A percentile compares a stretch with the other conserved stretches of the same genome.
Evolutionary conservation across 2,797 vertebrate species (phyloP).

Genomic region (Pantherophis alleghaniensis): DNA sequence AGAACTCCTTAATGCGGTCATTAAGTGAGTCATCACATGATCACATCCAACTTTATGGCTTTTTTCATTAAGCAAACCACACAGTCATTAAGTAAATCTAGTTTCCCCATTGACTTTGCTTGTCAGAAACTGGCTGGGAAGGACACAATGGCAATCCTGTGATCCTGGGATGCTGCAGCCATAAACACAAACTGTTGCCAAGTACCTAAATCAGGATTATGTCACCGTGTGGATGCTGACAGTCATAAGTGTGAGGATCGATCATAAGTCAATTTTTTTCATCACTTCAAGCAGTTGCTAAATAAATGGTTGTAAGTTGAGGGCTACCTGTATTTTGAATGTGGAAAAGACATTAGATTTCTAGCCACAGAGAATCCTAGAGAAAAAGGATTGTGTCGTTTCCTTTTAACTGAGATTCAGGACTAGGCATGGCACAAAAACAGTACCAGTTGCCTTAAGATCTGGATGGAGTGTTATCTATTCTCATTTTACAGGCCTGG

Average conservation of each 20-base stretch:
- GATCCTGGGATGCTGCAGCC: background rate
- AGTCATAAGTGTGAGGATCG: background rate
- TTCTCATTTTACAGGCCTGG: background rate
- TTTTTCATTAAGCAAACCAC: background rate
- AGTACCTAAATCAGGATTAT: background rate
- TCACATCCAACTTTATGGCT: background rate
- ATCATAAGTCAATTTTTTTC: background rate
- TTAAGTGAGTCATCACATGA: background rate
- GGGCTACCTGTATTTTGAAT: background rate
- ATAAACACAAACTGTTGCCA: background rate
- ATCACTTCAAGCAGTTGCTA: background rate
- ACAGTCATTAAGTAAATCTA: background rate
- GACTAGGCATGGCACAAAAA: background rate
- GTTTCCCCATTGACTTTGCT: background rate
- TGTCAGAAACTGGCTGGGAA: background rate
- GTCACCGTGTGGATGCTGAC: background rate
- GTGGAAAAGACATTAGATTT: background rate
- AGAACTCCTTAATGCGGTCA: background rate
- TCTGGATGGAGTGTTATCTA: background rate
- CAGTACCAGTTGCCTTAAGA: background rate
- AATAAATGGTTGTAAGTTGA: background rate
- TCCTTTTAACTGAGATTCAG: background rate
- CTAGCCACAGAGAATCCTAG: background rate
- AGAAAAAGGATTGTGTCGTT: background rate
- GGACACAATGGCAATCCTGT: background rate